These are phyloP conservation scores for Acestrorhynchus altus DNA, from an alignment of 2,797 vertebrate genomes.

Conservation along the genomic window DNA sequence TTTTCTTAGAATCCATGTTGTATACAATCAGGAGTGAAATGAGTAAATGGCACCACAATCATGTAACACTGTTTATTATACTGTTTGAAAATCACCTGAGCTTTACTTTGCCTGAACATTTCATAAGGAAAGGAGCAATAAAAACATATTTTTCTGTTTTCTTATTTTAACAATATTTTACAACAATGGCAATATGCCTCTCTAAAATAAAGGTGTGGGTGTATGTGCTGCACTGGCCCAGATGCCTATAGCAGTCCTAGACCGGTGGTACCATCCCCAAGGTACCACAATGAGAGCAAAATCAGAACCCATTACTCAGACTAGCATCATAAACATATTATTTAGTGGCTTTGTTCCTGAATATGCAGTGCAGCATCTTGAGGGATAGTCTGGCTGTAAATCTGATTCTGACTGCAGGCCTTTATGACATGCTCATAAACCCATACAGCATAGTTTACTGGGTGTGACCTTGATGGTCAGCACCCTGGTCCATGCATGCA, in stretches of 20 bases:
- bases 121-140: no score
- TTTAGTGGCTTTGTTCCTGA: constrained; percentile 57
- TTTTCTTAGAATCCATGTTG: no score
- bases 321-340: constrained; percentile 69
- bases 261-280: constrained; percentile 55
- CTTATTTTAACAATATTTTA: no score
- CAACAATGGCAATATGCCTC: neutral
- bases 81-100: no score
- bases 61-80: no score
- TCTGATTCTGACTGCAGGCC: constrained; percentile 61
- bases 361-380: constrained; percentile 46
- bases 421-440: constrained; percentile 62
- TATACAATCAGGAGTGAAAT: no score
- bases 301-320: constrained; percentile 71
- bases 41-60: no score
- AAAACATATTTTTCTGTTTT: no score
- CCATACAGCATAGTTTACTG: constrained; percentile 58
- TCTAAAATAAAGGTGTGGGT: neutral
- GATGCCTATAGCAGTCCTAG: neutral
- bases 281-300: constrained; percentile 68
- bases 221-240: neutral
- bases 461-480: constrained; percentile 64
- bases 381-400: constrained; percentile 63
- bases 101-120: no score
- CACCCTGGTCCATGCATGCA: constrained; percentile 54